phyloP scores from a whole-genome alignment of 2,113 vertebrate species.

The Lagopus leucura region DNA sequence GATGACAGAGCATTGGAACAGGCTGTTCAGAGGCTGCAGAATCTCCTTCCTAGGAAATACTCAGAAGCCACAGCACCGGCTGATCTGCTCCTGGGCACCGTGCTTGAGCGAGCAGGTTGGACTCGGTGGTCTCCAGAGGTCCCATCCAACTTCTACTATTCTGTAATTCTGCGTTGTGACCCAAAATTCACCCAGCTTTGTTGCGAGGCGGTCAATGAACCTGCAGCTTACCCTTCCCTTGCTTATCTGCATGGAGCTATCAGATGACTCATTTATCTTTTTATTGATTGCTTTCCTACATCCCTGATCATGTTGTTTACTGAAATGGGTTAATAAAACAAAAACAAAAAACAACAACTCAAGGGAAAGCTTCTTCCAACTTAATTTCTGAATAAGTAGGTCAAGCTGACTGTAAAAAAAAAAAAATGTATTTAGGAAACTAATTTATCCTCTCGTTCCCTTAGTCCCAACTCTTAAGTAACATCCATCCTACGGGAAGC shows the following conservation, averaged over 20 bases:
- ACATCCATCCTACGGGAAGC: accelerated
- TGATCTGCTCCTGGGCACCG: too few relatives aligned
- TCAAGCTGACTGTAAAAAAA: not conserved
- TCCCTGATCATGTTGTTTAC: not conserved
- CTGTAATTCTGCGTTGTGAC: not conserved
- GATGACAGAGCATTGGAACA: too few relatives aligned
- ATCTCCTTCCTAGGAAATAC: too few relatives aligned
- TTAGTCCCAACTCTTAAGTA: accelerated
- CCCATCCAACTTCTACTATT: too few relatives aligned
- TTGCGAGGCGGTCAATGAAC: not conserved
- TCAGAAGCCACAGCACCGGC: too few relatives aligned
- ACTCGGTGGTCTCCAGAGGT: too few relatives aligned
- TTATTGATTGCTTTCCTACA: not conserved
- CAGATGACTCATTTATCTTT: accelerated
- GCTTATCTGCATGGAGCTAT: accelerated
- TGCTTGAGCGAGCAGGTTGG: too few relatives aligned
- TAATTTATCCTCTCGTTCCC: accelerated
- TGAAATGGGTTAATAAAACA: not conserved
- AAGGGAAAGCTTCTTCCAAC: not conserved
- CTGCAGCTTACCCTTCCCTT: not conserved
- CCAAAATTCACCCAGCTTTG: not conserved
- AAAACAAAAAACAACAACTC: not conserved
- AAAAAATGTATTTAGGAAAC: not conserved
- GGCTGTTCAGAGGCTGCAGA: too few relatives aligned
- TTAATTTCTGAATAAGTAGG: not conserved